Conservation (phyloP, 2,113 vertebrate genomes). For the Montifringilla adamsi region DNA sequence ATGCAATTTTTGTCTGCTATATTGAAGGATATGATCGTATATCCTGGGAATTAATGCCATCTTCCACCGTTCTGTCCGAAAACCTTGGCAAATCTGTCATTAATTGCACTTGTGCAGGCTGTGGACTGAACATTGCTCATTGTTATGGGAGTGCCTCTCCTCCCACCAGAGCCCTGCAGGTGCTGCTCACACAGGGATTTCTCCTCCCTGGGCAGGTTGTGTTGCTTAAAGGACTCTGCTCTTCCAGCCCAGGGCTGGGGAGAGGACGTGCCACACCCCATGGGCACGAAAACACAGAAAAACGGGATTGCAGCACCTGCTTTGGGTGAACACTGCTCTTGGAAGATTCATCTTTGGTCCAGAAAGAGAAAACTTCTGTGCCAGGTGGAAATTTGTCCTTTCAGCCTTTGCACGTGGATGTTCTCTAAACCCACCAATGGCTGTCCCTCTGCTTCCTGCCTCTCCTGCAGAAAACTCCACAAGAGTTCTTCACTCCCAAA, state of each 20-base stretch:
- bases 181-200: neutral
- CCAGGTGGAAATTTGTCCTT: neutral
- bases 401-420: fast-evolving
- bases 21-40: neutral
- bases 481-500: neutral
- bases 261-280: too few species aligned
- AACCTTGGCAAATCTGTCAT: neutral
- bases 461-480: neutral
- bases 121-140: neutral
- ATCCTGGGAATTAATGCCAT: neutral
- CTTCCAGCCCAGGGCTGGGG: fast-evolving
- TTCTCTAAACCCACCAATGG: fast-evolving
- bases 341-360: neutral
- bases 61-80: neutral
- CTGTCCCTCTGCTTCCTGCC: neutral
- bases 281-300: fast-evolving
- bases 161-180: neutral
- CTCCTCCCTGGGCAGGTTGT: neutral
- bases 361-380: neutral
- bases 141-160: neutral
- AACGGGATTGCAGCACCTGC: neutral
- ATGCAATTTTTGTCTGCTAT: neutral
- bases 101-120: neutral
- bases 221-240: neutral
- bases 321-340: neutral